Percentiles rank a stretch among this genome's conserved stretches.
Evolutionary conservation across 2,888 invertebrate species (phyloP).

Genomic region (Orthosia incerta): DNA sequence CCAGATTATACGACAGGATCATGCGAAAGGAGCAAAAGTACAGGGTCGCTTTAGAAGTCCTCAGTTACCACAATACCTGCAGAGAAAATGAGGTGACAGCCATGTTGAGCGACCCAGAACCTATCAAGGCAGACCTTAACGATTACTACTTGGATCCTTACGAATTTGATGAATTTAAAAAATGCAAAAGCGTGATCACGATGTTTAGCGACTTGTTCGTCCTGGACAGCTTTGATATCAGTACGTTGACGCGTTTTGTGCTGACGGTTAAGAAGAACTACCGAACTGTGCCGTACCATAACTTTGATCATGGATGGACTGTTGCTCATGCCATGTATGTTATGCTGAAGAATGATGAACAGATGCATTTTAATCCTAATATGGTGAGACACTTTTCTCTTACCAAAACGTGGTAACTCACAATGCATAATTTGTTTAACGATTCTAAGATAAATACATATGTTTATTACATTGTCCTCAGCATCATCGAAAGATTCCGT

Average conservation of each 20-base stretch:
- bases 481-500: neutral
- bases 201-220: slow-evolving; percentile 95
- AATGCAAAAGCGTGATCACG: slow-evolving; percentile 93
- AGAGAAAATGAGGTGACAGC: slow-evolving; percentile 93
- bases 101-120: slow-evolving; percentile 68
- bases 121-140: slow-evolving; percentile 80
- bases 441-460: too few species aligned
- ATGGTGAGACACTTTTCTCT: slow-evolving; percentile 71
- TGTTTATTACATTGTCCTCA: neutral
- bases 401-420: too few species aligned
- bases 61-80: slow-evolving; percentile 96
- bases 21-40: slow-evolving; percentile 96
- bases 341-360: slow-evolving; percentile 91
- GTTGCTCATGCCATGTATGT: slow-evolving; percentile 96
- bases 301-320: slow-evolving; percentile 97
- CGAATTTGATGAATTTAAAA: slow-evolving; percentile 93
- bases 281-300: slow-evolving; percentile 95
- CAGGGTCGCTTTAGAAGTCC: slow-evolving; percentile 94
- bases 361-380: slow-evolving; percentile 74
- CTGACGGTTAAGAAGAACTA: slow-evolving; percentile 96
- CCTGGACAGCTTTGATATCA: slow-evolving; percentile 92
- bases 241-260: slow-evolving; percentile 93
- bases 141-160: slow-evolving; percentile 94
- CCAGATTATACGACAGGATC: slow-evolving; percentile 96
- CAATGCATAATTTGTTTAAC: neutral